Conservation (phyloP, 2,888 invertebrate genomes). For the Muscina levida region DNA sequence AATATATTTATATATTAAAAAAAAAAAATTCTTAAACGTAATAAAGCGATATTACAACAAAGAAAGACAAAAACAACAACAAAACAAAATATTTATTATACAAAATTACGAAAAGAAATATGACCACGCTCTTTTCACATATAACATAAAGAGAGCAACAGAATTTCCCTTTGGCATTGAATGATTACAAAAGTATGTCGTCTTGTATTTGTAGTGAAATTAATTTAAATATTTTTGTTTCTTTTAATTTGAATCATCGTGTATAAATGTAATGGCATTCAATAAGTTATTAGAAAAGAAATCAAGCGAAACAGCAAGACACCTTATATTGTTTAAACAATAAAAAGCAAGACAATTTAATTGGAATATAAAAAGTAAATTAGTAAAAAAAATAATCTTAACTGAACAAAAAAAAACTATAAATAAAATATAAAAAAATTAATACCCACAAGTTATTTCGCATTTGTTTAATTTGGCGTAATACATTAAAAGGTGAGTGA, state of each 20-base stretch:
- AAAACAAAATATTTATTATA: conserved; percentile 35
- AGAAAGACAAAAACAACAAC: neutral
- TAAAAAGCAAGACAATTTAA: conserved; percentile 59
- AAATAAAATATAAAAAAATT: conserved; percentile 22
- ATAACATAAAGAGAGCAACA: neutral
- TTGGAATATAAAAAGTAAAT: conserved; percentile 53
- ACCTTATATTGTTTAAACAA: conserved; percentile 55
- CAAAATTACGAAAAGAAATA: conserved; percentile 11
- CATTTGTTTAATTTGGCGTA: no score
- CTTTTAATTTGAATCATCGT: conserved; percentile 27
- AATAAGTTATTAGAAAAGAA: conserved; percentile 62
- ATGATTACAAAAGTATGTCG: no score
- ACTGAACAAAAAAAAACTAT: conserved; percentile 1
- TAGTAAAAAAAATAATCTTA: conserved; percentile 42
- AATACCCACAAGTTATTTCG: conserved; percentile 10
- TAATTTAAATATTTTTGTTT: conserved; percentile 20
- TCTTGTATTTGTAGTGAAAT: conserved; percentile 51
- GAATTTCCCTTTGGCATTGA: no score
- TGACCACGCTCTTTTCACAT: no score
- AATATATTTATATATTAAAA: neutral
- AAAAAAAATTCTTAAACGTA: conserved; percentile 4
- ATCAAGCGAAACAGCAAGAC: conserved; percentile 7
- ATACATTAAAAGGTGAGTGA: no score
- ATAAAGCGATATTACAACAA: no score
- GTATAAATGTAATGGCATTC: conserved; percentile 60